phyloP scores from a whole-genome alignment of 2,888 invertebrate species.

The Galeruca laticollis region DNA sequence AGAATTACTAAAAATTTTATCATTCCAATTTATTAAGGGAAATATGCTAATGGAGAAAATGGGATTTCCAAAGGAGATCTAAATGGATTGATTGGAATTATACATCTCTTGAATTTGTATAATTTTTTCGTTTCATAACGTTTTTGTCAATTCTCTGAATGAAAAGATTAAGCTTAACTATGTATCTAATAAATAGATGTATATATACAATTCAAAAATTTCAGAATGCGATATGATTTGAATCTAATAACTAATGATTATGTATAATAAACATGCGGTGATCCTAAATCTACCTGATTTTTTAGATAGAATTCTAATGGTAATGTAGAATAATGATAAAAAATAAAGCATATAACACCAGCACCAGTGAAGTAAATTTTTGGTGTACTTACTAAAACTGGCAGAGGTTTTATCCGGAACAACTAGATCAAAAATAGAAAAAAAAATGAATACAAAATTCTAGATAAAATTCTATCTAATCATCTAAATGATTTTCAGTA shows the following conservation, averaged over 20 bases:
- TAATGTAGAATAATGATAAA: conserved; percentile 7
- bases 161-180: too few species aligned
- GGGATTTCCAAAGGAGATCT: too few species aligned
- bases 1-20: too few species aligned
- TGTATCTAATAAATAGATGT: too few species aligned
- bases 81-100: too few species aligned
- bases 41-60: too few species aligned
- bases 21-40: too few species aligned
- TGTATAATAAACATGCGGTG: conserved; percentile 8
- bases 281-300: conserved; percentile 8
- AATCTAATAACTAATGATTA: conserved; percentile 10
- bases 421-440: conserved; percentile 79
- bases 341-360: conserved; percentile 63
- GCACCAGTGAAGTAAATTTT: conserved; percentile 56
- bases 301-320: neutral
- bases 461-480: neutral
- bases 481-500: neutral
- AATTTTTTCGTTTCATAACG: too few species aligned
- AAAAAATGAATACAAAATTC: conserved; percentile 38
- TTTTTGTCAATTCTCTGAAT: too few species aligned
- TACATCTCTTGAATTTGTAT: too few species aligned
- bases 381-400: conserved; percentile 93
- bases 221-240: neutral
- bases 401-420: conserved; percentile 98
- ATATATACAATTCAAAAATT: neutral